A percentile compares a stretch with the other conserved stretches of the same genome.
phyloP scores from a whole-genome alignment of 1,140 invertebrate species.

The Bombus turneri region DNA sequence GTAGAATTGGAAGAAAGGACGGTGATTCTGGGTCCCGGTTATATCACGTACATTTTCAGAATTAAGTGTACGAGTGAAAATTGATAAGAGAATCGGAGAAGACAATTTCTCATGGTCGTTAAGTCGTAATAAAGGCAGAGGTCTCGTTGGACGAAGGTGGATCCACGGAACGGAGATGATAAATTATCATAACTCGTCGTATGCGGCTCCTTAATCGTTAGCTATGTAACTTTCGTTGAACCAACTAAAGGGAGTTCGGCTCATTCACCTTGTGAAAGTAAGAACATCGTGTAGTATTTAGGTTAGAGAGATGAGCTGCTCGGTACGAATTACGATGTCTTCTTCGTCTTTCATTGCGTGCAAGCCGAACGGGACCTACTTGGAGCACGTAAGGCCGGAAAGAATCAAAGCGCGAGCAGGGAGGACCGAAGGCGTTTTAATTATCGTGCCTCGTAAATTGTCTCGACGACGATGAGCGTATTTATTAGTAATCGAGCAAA shows the following conservation, averaged over 20 bases:
- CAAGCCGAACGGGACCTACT: background rate
- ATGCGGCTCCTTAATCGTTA: constrained; percentile 57
- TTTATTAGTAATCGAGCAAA: constrained; percentile 11
- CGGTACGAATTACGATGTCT: constrained; percentile 48
- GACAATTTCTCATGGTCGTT: constrained; percentile 15
- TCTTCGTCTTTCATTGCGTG: constrained; percentile 14
- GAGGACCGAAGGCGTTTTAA: background rate
- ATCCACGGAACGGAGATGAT: constrained; percentile 42
- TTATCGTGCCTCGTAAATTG: constrained; percentile 7
- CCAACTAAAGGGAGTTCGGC: constrained; percentile 51
- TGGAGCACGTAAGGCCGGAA: background rate
- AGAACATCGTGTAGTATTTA: constrained; percentile 60
- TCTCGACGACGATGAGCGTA: background rate
- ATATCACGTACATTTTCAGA: background rate
- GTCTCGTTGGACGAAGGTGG: background rate
- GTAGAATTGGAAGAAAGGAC: background rate
- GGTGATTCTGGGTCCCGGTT: background rate
- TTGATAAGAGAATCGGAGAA: constrained; percentile 1
- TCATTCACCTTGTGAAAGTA: constrained; percentile 67
- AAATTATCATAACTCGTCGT: constrained; percentile 61
- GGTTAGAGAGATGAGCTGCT: constrained; percentile 54
- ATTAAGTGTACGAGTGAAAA: constrained; percentile 7
- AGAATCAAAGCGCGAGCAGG: background rate
- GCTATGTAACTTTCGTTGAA: constrained; percentile 62
- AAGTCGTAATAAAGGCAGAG: constrained; percentile 1